These are phyloP conservation scores for Ceratothoa steindachneri DNA, from an alignment of 2,888 invertebrate species.

Conservation along the genomic window DNA sequence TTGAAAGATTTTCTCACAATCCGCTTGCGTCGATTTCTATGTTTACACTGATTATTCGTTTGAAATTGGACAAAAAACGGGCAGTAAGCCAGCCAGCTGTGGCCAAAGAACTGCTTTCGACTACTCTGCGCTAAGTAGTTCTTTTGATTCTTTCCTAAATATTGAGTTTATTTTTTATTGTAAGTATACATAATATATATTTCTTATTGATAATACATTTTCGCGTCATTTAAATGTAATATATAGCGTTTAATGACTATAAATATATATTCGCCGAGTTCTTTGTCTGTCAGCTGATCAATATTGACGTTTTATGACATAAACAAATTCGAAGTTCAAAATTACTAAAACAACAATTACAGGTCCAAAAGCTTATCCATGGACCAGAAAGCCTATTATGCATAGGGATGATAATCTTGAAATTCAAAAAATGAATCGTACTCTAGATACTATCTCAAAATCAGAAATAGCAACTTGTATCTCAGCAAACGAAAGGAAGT, in stretches of 20 bases:
- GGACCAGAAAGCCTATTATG: no score
- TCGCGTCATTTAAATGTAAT: no score
- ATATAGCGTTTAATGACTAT: no score
- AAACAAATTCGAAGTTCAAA: no score
- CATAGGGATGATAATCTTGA: no score
- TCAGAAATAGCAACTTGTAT: no score
- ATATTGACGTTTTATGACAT: not conserved
- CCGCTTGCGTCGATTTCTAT: not conserved
- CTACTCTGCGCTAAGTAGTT: not conserved
- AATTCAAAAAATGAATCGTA: no score
- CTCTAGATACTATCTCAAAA: no score
- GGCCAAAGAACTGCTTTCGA: not conserved
- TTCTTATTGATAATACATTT: no score
- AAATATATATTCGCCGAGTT: not conserved
- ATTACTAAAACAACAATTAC: no score
- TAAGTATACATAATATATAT: not conserved
- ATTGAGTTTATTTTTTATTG: not conserved
- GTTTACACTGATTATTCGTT: slow-evolving; percentile 4
- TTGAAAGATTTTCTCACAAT: not conserved
- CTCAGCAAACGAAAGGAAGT: no score
- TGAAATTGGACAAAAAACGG: slow-evolving; percentile 11
- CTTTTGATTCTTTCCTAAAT: not conserved
- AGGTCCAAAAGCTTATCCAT: no score
- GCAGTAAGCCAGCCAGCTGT: not conserved
- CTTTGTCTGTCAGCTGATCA: not conserved